Evolutionary conservation across 2,797 vertebrate species (phyloP).

Genomic region (Bucorvus abyssinicus): DNA sequence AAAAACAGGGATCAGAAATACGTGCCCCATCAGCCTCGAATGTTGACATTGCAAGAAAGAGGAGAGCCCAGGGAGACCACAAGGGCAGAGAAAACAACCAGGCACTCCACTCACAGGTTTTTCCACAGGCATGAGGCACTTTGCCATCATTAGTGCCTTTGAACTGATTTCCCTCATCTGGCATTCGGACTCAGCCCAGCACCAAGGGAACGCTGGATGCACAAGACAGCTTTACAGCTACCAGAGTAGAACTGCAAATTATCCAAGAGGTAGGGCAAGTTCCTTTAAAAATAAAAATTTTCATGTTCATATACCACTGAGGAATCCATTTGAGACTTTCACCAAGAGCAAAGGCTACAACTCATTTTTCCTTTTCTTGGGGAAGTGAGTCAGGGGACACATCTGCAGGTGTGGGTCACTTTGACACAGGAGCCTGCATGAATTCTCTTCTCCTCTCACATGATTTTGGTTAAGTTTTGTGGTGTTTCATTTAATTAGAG

Average conservation of each 20-base stretch:
- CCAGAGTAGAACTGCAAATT: slow-evolving; percentile 36
- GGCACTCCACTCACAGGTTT: not conserved
- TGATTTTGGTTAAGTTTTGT: not conserved
- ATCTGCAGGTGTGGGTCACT: not conserved
- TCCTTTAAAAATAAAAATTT: slow-evolving; percentile 16
- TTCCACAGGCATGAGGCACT: not conserved
- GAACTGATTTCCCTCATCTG: not conserved
- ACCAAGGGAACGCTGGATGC: not conserved
- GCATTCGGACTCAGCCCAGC: not conserved
- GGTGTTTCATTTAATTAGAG: not conserved
- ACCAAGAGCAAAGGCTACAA: not conserved
- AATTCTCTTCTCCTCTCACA: not conserved
- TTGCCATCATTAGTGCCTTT: not conserved
- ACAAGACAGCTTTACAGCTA: not conserved
- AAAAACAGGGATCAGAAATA: not conserved
- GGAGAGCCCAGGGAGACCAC: not conserved
- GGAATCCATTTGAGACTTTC: not conserved
- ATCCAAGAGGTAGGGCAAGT: not conserved
- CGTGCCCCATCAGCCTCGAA: not conserved
- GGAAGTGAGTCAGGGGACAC: not conserved
- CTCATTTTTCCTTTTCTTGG: not conserved
- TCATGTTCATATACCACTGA: not conserved
- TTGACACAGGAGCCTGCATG: not conserved
- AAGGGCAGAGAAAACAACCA: not conserved
- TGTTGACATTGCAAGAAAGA: not conserved